Evolutionary conservation across 2,113 vertebrate species (phyloP).

Genomic region (Gavialis gangeticus): DNA sequence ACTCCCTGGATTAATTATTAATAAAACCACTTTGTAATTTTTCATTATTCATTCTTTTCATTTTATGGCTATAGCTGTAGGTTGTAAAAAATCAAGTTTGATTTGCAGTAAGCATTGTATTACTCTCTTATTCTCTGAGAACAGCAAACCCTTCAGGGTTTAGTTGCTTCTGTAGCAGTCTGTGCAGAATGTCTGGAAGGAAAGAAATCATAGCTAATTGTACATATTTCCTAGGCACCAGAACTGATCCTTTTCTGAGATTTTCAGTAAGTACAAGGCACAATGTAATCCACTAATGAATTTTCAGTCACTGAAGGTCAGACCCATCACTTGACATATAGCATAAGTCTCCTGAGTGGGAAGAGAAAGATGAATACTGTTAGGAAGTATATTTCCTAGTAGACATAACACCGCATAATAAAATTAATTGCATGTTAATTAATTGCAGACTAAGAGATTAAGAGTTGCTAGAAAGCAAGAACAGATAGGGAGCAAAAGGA

Average conservation of each 20-base stretch:
- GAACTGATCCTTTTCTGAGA: background rate
- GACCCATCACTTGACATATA: slow-evolving; percentile 1
- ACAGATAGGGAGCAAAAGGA: background rate
- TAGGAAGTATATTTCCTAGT: background rate
- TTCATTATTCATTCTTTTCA: background rate
- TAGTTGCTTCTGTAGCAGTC: background rate
- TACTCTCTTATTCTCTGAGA: background rate
- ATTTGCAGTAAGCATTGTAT: background rate
- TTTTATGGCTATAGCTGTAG: background rate
- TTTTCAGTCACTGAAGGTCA: slow-evolving; percentile 22
- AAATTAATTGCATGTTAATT: background rate
- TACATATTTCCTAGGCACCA: background rate
- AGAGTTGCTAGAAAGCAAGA: background rate
- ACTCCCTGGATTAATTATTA: background rate
- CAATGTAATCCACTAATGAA: slow-evolving; percentile 27
- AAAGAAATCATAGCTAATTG: background rate
- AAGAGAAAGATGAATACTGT: background rate
- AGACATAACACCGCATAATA: background rate
- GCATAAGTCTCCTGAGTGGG: background rate
- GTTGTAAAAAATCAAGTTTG: background rate
- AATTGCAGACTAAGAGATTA: background rate
- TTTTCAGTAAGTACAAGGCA: background rate
- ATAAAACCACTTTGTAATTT: background rate
- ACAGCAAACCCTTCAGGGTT: background rate
- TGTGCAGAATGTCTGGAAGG: background rate